Evolutionary conservation across 2,797 vertebrate species (phyloP).

Genomic region (Coilia nasus): DNA sequence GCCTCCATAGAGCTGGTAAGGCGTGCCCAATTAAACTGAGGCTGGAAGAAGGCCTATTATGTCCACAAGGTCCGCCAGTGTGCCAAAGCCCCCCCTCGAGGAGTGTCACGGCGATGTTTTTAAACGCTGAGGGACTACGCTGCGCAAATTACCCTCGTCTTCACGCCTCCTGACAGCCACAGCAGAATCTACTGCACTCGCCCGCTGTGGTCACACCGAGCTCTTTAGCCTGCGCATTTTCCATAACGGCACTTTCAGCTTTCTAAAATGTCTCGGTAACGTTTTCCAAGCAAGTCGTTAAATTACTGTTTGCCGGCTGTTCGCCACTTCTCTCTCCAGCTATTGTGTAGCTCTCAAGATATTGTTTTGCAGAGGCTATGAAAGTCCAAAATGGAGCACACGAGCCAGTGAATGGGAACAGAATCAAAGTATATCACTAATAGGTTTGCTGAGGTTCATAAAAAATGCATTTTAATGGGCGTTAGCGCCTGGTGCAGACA

Average conservation of each 20-base stretch:
- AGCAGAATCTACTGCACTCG: neutral
- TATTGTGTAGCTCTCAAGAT: neutral
- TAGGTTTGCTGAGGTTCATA: slow-evolving; percentile 10
- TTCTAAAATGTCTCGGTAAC: neutral
- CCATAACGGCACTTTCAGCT: neutral
- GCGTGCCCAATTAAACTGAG: neutral
- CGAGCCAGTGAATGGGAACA: neutral
- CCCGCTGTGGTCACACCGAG: neutral
- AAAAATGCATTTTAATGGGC: slow-evolving; percentile 19
- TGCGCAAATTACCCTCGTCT: neutral
- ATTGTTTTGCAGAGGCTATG: neutral
- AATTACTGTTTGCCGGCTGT: neutral
- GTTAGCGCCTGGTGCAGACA: neutral
- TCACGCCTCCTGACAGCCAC: neutral
- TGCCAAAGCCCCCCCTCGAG: neutral
- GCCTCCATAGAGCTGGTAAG: neutral
- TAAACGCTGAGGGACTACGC: neutral
- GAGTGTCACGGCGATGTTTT: neutral
- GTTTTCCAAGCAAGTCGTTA: slow-evolving; percentile 3
- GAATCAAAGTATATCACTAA: slow-evolving; percentile 2
- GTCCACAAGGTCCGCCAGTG: neutral
- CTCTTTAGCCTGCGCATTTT: neutral
- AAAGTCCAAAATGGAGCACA: neutral
- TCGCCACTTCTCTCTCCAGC: neutral
- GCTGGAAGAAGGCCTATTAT: neutral